Evolutionary conservation across 53 echinoderm and acorn worm genomes (phyloP).

Genomic region (Antedon mediterranea): DNA sequence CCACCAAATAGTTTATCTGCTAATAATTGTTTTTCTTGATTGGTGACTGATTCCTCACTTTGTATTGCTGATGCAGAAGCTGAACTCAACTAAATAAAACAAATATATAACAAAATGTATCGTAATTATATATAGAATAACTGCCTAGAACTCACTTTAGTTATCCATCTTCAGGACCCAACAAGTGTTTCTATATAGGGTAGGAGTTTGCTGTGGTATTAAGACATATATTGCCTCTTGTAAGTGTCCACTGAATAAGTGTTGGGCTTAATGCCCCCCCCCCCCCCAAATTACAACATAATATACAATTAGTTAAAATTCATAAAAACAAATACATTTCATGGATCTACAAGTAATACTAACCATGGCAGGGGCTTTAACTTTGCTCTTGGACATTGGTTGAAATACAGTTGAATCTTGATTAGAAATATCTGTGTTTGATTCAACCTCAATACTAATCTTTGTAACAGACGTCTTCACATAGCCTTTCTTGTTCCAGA

Average conservation of each 20-base stretch:
- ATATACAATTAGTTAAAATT: no score
- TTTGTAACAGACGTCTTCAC: background rate
- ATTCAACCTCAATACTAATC: background rate
- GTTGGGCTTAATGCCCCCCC: no score
- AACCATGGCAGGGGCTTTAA: constrained; percentile 7
- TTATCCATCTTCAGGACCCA: no score
- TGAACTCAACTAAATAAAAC: constrained; percentile 21
- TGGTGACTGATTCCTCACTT: constrained; percentile 29
- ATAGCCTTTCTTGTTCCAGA: constrained; percentile 77
- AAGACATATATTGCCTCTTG: no score
- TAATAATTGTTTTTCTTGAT: constrained; percentile 49
- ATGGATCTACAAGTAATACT: background rate
- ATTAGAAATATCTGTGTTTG: background rate
- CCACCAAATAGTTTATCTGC: constrained; percentile 82
- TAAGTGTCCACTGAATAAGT: no score
- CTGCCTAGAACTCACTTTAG: no score
- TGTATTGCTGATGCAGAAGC: constrained; percentile 30
- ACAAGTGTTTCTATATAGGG: no score
- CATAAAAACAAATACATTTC: no score
- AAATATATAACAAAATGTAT: background rate
- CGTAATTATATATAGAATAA: no score
- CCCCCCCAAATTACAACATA: no score
- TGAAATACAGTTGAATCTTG: background rate
- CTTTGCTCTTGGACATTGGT: constrained; percentile 2
- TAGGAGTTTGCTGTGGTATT: no score